Conservation (phyloP, 1,140 invertebrate species). For the Lepidostoma basale region DNA sequence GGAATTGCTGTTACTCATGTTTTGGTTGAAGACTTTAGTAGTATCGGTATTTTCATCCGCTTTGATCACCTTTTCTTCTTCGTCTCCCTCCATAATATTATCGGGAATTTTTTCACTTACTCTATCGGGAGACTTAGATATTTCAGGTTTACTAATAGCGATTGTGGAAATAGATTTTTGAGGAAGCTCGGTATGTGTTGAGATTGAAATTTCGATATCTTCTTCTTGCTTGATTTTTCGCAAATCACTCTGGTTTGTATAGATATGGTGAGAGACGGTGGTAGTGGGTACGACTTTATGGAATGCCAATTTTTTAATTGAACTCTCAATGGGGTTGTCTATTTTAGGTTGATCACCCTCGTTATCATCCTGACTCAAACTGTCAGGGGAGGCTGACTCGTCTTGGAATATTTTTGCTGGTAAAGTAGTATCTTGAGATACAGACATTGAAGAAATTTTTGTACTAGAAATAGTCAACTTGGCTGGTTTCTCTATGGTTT, state of each 20-base stretch:
- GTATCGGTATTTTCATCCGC: slow-evolving; percentile 56
- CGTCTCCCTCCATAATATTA: slow-evolving; percentile 61
- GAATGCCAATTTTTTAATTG: neutral
- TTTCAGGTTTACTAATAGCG: slow-evolving; percentile 39
- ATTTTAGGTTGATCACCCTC: slow-evolving; percentile 34
- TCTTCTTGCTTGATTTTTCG: slow-evolving; percentile 52
- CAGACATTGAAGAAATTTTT: slow-evolving; percentile 61
- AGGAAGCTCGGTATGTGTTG: slow-evolving; percentile 58
- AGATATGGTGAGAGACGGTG: neutral
- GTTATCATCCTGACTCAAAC: slow-evolving; percentile 47
- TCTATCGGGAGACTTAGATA: slow-evolving; percentile 59
- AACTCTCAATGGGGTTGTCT: neutral
- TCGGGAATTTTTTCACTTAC: slow-evolving; percentile 61
- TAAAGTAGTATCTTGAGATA: slow-evolving; percentile 62
- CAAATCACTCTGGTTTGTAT: neutral
- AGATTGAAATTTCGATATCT: slow-evolving; percentile 59
- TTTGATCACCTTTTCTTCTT: slow-evolving; percentile 59
- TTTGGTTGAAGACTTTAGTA: slow-evolving; percentile 24
- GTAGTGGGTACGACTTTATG: neutral
- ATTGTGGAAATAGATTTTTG: slow-evolving; percentile 44
- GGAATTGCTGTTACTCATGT: slow-evolving; percentile 10
- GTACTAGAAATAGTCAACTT: slow-evolving; percentile 58
- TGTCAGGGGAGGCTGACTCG: slow-evolving; percentile 64
- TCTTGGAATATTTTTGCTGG: slow-evolving; percentile 69
- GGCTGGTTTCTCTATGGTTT: slow-evolving; percentile 62